Base-by-base conservation (phyloP, 2,888 invertebrate genomes). In the Parnassius orleans region DNA sequence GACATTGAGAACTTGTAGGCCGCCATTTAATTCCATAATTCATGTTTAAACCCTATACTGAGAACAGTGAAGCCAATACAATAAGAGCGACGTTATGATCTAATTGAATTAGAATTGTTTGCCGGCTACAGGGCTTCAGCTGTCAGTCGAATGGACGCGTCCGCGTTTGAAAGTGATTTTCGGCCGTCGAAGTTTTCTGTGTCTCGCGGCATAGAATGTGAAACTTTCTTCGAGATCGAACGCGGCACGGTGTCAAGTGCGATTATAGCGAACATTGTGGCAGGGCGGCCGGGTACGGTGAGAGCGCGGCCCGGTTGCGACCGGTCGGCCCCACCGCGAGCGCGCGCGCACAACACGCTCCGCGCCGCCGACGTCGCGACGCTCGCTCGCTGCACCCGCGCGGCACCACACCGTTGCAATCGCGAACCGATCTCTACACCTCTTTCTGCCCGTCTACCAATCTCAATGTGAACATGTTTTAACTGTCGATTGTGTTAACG, bases 261-360 rank as follows among this genome's bases (percentile, higher is more conserved):
- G 89, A 86, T 87, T 87, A 87, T 84, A 84, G 84, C 74, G 78
- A 81, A 81, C 77, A 76, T 74, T 72, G 84, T 78, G 81, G 84
- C 81, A 83, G 80, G 83, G 86, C 80, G 48, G 81, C 69, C 67
- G 73, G 72, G 81, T 76, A 75, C 78, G 89, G 89, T 84, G 89
- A 87, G 88, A 88, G 89, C 81, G 86, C 84, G 89, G 84, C 89
- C 90, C 86, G 87, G 82, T 88, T 89, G 89, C 87, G 90, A 89
- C 90, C 90, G 90, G 90, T 88, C 89, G 88, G 84, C 87, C 87
- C 90, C 89, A 81, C 89, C 83, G 85, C 80, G 64, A 46, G 71
- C 72, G 70, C 73, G 69, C 69, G 71, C 72, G 74, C 76, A 72
- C 70, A 69, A 84, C 82, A 84, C 83, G 87, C 84, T 83, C 79